Percentiles rank a stretch among this genome's conserved stretches.
Evolutionary conservation across 2,888 invertebrate genomes (phyloP).

Genomic region (Diarsia brunnea): DNA sequence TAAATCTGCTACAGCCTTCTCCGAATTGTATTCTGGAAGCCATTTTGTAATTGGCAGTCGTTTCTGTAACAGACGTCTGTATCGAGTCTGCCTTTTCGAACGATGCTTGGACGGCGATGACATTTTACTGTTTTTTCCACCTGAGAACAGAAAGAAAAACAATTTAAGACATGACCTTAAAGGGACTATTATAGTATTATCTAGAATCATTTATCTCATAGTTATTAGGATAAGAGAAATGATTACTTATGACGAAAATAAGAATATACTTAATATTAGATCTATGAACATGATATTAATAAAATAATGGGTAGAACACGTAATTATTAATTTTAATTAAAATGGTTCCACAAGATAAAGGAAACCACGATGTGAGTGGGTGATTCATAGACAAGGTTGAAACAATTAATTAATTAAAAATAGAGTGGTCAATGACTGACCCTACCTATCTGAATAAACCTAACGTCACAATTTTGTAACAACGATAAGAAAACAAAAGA

Average conservation of each 20-base stretch:
- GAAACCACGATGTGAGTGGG: conserved; percentile 6
- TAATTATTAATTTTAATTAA: background rate
- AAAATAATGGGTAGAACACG: background rate
- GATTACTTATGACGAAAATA: background rate
- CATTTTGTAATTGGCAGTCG: conserved; percentile 93
- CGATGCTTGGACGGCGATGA: conserved; percentile 87
- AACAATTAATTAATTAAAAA: conserved; percentile 52
- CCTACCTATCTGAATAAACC: conserved; percentile 40
- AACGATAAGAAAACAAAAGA: conserved; percentile 25
- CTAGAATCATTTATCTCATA: background rate
- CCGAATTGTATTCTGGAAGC: conserved; percentile 94
- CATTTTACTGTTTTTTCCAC: conserved; percentile 72
- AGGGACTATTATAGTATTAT: background rate
- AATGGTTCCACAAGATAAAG: background rate
- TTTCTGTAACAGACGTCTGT: conserved; percentile 83
- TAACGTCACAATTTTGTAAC: conserved; percentile 19
- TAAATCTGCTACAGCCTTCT: conserved; percentile 95
- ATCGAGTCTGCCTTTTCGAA: conserved; percentile 83
- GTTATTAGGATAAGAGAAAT: no score
- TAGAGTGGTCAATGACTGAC: conserved; percentile 55
- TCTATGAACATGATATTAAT: background rate
- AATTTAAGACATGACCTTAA: background rate
- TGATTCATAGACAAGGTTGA: conserved; percentile 40
- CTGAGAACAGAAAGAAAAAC: conserved; percentile 67
- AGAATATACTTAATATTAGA: background rate